Percentiles rank a stretch among this genome's conserved stretches.
phyloP scores from a whole-genome alignment of 2,888 invertebrate species.

The Aporophyla nigra region DNA sequence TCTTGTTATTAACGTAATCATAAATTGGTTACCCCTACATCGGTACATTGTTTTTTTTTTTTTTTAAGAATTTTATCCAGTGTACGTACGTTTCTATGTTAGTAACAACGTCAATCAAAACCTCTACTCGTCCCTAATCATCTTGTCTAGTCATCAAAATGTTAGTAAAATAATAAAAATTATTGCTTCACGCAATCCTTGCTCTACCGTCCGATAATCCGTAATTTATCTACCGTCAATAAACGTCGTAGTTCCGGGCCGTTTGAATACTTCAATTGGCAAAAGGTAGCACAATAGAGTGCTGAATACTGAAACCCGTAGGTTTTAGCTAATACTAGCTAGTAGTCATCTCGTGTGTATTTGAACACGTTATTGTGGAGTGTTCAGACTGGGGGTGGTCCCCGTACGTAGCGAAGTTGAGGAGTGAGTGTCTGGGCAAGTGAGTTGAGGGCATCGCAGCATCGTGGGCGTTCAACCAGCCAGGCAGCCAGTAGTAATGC shows the following conservation, averaged over 20 bases:
- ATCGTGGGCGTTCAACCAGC: slow-evolving; percentile 94
- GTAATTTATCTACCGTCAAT: slow-evolving; percentile 53
- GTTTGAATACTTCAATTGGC: slow-evolving; percentile 65
- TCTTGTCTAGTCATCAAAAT: slow-evolving; percentile 66
- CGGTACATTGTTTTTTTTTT: slow-evolving; percentile 55
- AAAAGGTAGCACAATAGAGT: slow-evolving; percentile 56
- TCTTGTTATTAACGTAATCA: slow-evolving; percentile 58
- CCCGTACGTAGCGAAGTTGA: slow-evolving; percentile 95
- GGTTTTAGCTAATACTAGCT: slow-evolving; percentile 61
- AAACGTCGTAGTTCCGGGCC: slow-evolving; percentile 54
- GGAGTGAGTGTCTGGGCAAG: slow-evolving; percentile 94
- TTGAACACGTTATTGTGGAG: slow-evolving; percentile 62
- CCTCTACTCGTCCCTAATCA: slow-evolving; percentile 51
- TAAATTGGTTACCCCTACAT: slow-evolving; percentile 57
- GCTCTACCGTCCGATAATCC: slow-evolving; percentile 55
- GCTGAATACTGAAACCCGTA: slow-evolving; percentile 59
- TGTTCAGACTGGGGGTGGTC: slow-evolving; percentile 94
- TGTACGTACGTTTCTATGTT: slow-evolving; percentile 68
- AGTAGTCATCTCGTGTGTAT: slow-evolving; percentile 59
- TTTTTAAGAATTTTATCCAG: slow-evolving; percentile 48
- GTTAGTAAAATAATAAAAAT: slow-evolving; percentile 75
- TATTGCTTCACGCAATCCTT: slow-evolving; percentile 76
- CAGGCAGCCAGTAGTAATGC: slow-evolving; percentile 94
- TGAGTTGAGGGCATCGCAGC: slow-evolving; percentile 95
- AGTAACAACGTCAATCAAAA: slow-evolving; percentile 74